These are phyloP conservation scores for Idaea dimidiata DNA, from an alignment of 2,888 invertebrate species.

Conservation along the genomic window DNA sequence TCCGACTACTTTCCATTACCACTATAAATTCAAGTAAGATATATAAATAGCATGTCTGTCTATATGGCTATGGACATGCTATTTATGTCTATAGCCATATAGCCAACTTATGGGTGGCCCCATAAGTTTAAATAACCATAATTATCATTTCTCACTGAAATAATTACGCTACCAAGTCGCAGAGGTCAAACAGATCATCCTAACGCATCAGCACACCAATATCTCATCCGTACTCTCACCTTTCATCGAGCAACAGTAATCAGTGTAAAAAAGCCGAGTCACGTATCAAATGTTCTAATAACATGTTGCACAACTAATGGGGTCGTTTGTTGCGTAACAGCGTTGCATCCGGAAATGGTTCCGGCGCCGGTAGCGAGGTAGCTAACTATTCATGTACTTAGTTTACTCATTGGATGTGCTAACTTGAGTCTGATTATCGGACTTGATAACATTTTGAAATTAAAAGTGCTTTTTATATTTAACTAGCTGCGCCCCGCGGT, in stretches of 20 bases:
- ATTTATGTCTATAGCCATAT: no score
- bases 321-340: slow-evolving; percentile 24
- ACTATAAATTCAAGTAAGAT: no score
- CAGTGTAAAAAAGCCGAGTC: slow-evolving; percentile 15
- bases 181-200: neutral
- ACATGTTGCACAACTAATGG: slow-evolving; percentile 25
- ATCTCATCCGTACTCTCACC: slow-evolving; percentile 22
- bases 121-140: neutral
- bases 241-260: slow-evolving; percentile 22
- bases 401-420: slow-evolving; percentile 1
- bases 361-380: neutral
- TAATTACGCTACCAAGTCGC: neutral
- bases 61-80: no score
- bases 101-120: no score
- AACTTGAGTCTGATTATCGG: slow-evolving; percentile 2
- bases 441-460: neutral
- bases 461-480: neutral
- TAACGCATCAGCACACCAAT: neutral
- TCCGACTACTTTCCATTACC: no score
- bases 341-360: slow-evolving; percentile 14
- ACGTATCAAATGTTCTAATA: slow-evolving; percentile 27
- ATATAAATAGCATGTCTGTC: no score
- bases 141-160: neutral
- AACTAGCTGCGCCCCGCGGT: no score
- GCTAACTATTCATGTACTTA: neutral